These are phyloP conservation scores for Sebastes hubbsi DNA, from an alignment of 2,797 vertebrate species.

Conservation along the genomic window DNA sequence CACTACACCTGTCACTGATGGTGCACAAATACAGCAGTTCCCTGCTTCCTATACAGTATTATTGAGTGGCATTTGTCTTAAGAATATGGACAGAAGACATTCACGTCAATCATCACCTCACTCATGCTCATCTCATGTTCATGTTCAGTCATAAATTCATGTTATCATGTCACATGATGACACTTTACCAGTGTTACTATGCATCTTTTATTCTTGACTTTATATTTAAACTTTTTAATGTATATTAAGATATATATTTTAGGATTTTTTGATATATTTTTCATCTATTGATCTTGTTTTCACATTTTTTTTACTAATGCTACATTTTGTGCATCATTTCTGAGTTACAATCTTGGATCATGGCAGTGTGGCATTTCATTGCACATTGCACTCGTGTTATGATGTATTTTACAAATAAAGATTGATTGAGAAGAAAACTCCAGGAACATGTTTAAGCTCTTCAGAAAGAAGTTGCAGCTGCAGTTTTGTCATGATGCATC, in stretches of 20 bases:
- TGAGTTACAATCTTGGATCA: background rate
- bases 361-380: background rate
- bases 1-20: background rate
- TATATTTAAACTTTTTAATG: background rate
- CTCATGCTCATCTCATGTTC: background rate
- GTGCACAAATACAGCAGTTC: background rate
- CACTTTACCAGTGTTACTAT: background rate
- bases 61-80: background rate
- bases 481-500: conserved; percentile 14
- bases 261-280: background rate
- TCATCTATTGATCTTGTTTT: background rate
- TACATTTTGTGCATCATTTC: background rate
- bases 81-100: background rate
- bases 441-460: background rate
- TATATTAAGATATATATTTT: no score
- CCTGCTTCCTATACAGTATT: background rate
- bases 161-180: background rate
- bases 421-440: background rate
- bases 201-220: background rate
- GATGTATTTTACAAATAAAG: background rate
- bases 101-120: background rate
- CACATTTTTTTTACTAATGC: background rate
- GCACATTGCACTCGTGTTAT: background rate
- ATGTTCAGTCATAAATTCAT: background rate
- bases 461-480: background rate